phyloP scores from a whole-genome alignment of 2,888 invertebrate genomes.

The Tribolium freemani region DNA sequence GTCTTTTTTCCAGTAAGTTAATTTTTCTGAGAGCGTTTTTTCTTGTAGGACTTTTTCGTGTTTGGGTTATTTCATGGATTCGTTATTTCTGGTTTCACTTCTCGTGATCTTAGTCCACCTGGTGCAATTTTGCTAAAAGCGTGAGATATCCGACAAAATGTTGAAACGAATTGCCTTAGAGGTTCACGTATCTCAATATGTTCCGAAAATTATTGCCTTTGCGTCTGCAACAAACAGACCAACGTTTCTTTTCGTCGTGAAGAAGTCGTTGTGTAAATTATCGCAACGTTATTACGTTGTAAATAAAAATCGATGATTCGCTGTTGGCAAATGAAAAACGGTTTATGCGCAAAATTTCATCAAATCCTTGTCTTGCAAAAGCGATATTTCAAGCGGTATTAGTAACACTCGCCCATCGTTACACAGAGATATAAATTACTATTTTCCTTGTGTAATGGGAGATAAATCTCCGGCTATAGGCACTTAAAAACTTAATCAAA shows the following conservation, averaged over 20 bases:
- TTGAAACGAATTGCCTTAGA: background rate
- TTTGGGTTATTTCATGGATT: no score
- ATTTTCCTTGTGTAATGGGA: slow-evolving; percentile 23
- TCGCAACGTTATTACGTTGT: slow-evolving; percentile 23
- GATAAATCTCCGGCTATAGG: slow-evolving; percentile 10
- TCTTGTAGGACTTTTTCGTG: no score
- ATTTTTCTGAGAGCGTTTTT: no score
- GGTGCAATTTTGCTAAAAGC: slow-evolving; percentile 16
- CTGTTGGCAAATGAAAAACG: slow-evolving; percentile 22
- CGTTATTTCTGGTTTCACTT: background rate
- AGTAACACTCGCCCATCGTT: slow-evolving; percentile 19
- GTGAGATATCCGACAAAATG: background rate
- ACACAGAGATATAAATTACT: slow-evolving; percentile 22
- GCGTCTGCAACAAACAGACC: background rate
- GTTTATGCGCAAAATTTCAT: slow-evolving; percentile 28
- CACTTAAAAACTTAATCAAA: slow-evolving; percentile 31
- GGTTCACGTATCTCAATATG: slow-evolving; percentile 3
- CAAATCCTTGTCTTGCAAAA: slow-evolving; percentile 28
- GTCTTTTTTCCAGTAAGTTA: no score
- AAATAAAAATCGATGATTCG: slow-evolving; percentile 25
- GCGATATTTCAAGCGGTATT: slow-evolving; percentile 31
- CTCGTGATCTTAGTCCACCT: background rate
- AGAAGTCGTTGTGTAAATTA: slow-evolving; percentile 13
- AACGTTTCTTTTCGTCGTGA: background rate
- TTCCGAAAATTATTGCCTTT: background rate